Conservation (phyloP, 2,888 invertebrate species). For the Nomada hirtipes region DNA sequence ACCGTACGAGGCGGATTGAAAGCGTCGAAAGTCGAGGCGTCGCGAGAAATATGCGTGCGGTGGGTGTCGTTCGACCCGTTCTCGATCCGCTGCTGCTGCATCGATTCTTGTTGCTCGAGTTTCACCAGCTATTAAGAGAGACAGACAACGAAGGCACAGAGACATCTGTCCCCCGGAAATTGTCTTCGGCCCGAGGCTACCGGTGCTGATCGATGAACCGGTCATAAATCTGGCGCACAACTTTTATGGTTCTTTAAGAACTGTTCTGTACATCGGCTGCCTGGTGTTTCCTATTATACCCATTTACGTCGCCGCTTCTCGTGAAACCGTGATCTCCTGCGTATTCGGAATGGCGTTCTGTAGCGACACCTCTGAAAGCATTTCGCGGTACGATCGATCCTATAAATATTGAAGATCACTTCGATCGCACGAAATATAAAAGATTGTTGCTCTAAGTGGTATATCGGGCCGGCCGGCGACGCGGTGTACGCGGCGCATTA, state of each 20-base stretch:
- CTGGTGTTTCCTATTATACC: background rate
- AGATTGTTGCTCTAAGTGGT: background rate
- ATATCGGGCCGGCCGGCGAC: background rate
- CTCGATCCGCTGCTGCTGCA: background rate
- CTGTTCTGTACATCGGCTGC: conserved; percentile 17
- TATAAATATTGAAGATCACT: too few species aligned
- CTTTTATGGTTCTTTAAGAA: conserved; percentile 48
- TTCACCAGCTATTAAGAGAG: background rate
- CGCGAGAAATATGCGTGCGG: conserved; percentile 18
- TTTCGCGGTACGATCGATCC: too few species aligned
- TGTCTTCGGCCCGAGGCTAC: conserved; percentile 42
- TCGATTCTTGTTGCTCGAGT: conserved; percentile 25
- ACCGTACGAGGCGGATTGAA: background rate
- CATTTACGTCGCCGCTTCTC: background rate
- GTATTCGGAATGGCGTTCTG: background rate
- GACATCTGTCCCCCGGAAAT: conserved; percentile 51
- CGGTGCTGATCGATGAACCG: conserved; percentile 45
- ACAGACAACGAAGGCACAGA: conserved; percentile 14
- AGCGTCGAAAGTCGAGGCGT: conserved; percentile 23
- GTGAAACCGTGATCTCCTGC: background rate
- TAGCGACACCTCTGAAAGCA: too few species aligned
- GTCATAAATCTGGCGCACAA: conserved; percentile 43
- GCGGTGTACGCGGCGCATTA: conserved; percentile 36
- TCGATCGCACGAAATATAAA: background rate
- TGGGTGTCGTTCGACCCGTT: background rate